Evolutionary conservation across 2,888 invertebrate genomes (phyloP).

Genomic region (Lissocephala sabroskyi): DNA sequence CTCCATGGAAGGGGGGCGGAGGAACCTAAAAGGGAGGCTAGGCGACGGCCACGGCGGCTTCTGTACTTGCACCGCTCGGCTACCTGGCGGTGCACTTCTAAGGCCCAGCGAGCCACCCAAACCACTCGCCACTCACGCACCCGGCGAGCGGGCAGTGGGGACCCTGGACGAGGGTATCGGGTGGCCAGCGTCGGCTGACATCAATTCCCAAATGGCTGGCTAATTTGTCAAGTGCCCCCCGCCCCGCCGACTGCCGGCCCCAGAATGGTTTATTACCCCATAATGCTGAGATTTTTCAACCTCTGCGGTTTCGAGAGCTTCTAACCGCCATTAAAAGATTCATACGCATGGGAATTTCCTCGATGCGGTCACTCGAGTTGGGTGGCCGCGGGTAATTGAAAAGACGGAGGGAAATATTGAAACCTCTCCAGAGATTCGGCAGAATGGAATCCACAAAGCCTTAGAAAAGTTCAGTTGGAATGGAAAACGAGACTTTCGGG

Average conservation of each 20-base stretch:
- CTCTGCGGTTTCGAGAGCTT: no score
- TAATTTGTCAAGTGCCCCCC: slow-evolving; percentile 47
- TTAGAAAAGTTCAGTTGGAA: no score
- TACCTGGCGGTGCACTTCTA: neutral
- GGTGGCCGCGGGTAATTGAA: neutral
- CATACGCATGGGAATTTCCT: slow-evolving; percentile 25
- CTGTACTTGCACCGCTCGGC: no score
- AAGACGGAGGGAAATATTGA: no score
- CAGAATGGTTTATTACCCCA: slow-evolving; percentile 29
- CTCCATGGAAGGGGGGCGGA: no score
- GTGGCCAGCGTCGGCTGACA: slow-evolving; percentile 5
- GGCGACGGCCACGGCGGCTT: no score
- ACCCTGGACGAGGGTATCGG: no score
- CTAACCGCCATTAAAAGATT: slow-evolving; percentile 6
- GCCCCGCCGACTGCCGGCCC: slow-evolving; percentile 7
- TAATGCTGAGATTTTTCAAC: slow-evolving; percentile 17
- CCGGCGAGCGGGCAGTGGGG: no score
- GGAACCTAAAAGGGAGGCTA: no score
- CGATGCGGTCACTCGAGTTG: neutral
- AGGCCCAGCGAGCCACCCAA: neutral
- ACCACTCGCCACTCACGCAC: neutral
- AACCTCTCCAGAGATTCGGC: no score
- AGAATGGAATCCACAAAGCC: no score
- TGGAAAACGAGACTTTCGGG: no score
- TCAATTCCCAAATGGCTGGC: slow-evolving; percentile 36